A percentile compares a stretch with the other conserved stretches of the same genome.
Evolutionary conservation across 2,797 vertebrate genomes (phyloP).

Genomic region (Melanotaenia maccullochi): DNA sequence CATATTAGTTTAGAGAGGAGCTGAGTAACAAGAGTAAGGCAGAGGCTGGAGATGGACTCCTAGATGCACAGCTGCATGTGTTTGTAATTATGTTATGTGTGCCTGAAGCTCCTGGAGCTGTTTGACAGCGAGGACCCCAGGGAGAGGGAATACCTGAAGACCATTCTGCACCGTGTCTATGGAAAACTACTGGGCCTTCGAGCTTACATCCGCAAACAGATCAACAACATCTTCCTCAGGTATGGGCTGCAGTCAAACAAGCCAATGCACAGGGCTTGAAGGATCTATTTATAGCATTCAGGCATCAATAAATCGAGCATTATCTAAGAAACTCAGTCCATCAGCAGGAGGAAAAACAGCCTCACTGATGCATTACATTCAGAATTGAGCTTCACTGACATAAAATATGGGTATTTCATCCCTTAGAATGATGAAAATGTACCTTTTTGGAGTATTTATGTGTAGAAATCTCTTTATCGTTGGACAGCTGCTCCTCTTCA

Average conservation of each 20-base stretch:
- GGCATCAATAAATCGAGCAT: constrained; percentile 33
- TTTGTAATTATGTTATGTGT: constrained; percentile 32
- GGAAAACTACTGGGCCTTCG: constrained; percentile 93
- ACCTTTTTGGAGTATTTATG: not conserved
- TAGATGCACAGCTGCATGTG: constrained; percentile 4
- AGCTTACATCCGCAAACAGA: constrained; percentile 95
- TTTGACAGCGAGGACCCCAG: constrained; percentile 94
- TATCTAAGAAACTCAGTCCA: constrained; percentile 7
- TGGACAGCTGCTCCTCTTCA: no score
- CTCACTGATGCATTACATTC: not conserved
- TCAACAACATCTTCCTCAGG: constrained; percentile 96
- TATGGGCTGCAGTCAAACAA: constrained; percentile 53
- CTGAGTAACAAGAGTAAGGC: not conserved
- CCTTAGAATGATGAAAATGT: not conserved
- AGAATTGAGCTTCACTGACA: not conserved
- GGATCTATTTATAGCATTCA: constrained; percentile 15
- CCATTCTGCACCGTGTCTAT: constrained; percentile 93
- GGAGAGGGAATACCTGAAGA: constrained; percentile 94
- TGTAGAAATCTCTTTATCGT: no score
- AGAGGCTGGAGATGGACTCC: not conserved
- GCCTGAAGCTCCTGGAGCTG: constrained; percentile 87
- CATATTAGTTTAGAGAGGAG: not conserved
- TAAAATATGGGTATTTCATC: constrained; percentile 2
- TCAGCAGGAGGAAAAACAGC: constrained; percentile 4
- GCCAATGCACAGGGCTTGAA: constrained; percentile 15